These are phyloP conservation scores for Drosophila pseudoobscura DNA, from an alignment of 1,140 invertebrate genomes.

Conservation along the genomic window DNA sequence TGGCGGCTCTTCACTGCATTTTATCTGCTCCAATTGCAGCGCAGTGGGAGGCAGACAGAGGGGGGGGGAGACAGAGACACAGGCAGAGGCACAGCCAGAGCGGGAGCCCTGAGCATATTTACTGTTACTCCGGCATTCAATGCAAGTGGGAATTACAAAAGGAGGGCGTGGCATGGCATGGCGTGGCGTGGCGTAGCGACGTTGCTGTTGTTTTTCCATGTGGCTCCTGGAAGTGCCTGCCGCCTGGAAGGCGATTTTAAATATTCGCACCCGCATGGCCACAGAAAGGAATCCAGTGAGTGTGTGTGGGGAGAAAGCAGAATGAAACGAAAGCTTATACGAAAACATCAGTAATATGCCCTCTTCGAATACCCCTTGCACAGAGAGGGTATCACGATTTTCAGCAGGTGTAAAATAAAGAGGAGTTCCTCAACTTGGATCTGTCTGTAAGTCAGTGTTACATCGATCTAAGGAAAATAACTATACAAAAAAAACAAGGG, in stretches of 20 bases:
- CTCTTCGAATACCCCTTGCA: not conserved
- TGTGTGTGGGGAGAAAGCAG: constrained; percentile 19
- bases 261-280: constrained; percentile 56
- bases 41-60: not conserved
- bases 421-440: no score
- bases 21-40: constrained; percentile 77
- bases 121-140: constrained; percentile 75
- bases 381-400: not conserved
- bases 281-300: not conserved
- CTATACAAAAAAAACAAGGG: no score
- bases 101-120: constrained; percentile 59
- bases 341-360: constrained; percentile 32
- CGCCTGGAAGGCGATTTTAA: constrained; percentile 44
- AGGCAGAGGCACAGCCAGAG: not conserved
- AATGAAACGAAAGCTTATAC: constrained; percentile 35
- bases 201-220: constrained; percentile 1
- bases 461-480: no score
- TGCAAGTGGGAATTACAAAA: constrained; percentile 77
- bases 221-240: constrained; percentile 3
- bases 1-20: constrained; percentile 43
- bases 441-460: no score
- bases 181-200: not conserved
- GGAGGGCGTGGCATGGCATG: constrained; percentile 23
- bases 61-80: not conserved
- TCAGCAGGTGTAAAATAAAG: no score